Evolutionary conservation across 2,888 invertebrate genomes (phyloP), one percentile per base, ranked within the genome.

Genomic region (Candidula unifasciata): DNA sequence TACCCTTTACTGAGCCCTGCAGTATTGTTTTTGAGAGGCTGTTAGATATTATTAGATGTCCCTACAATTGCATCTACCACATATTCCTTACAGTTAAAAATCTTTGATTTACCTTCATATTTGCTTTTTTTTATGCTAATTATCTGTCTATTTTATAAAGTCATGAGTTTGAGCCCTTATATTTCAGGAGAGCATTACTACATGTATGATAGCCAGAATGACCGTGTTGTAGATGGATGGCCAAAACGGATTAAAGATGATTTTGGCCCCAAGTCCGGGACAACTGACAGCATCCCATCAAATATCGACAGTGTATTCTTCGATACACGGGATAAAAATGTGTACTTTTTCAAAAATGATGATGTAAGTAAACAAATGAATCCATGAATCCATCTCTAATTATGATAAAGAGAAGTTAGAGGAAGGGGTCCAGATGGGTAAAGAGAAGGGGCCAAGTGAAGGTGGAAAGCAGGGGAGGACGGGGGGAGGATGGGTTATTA

Each of bases 281-380:
- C 88, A 18, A 88, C 87, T 3, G 91, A 90, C 8, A 84, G 89
- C 13, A 91, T 94, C 27, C 94, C 94, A 10, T 88, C 90, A 83
- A 90, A 93, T 85, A 80, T 94, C 30, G 93, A 94, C 88, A 89
- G 92, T 5, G 92, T 92, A 10, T 93, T 91, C 88, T 94, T 93
- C 87, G 93, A 94, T 88, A 91, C 90, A 88, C 88, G 93, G 64
- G 93, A 93, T 86, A 91, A 90, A 85, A 92, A 93, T 86, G 86
- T 94, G 16, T 93, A 93, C 84, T 94, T 94, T 89, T 94, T 94
- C 89, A 94, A 94, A 90, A 91, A 90, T 64, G 91, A 92, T 84
- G 87, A 89, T 91, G 93, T 93, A 87, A 89, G 88, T 87, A 64
- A 13, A 44, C 13, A 13, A 44, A 44, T 44, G 44, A n/a, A n/a